Base-by-base conservation (phyloP, 1,140 invertebrate genomes). In the Zophobas atratus region DNA sequence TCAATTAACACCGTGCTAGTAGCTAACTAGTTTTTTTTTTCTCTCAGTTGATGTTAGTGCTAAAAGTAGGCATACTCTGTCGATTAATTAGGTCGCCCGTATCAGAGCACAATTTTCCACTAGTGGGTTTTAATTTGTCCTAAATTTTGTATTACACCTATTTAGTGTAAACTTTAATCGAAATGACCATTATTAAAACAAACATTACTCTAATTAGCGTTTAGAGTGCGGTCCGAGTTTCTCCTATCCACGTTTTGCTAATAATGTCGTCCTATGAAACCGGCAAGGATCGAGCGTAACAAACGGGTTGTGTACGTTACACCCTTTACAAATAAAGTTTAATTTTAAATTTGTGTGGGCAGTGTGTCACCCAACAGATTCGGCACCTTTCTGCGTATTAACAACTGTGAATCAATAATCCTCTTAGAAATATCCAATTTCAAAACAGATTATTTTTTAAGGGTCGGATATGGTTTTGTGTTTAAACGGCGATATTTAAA, bases 361-460 rank as follows among this genome's bases (percentile, higher is more conserved):
- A 6, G 39, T 43, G 60, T 67, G 60, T 32, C 39, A 43, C 36
- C 36, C n/a, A 67, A 67, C 60, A 67, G 39, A 67, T 67, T 67
- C 39, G 35, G 36, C 39, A 67, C 60, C 60, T 43, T 67, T 43
- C 1, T 67, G 43, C 38, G 60, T 67, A 32, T 63, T 63, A 41
- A 41, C 57, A 41, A 6, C 38, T 67, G 60, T n/a, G 2, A 39
- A 67, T 67, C 60, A 67, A 67, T 67, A 67, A 67, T 67, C 38
- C 60, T 67, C 60, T 67, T 67, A 67, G 38, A 39, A 67, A 67
- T 60, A 36, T 60, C 56, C 56, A 60, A 60, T 60, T 60, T 60
- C 56, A 60, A 36, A 4, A 8, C 6, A 36, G 56, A 38, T 60
- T 36, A 39, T 60, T 60, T 60, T 55, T n/a, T 38, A 60, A 57